Percentiles rank a stretch among this genome's conserved stretches.
These are phyloP conservation scores for Pterobdella sp. DNA, from an alignment of 2,888 invertebrate genomes.

Conservation along the genomic window DNA sequence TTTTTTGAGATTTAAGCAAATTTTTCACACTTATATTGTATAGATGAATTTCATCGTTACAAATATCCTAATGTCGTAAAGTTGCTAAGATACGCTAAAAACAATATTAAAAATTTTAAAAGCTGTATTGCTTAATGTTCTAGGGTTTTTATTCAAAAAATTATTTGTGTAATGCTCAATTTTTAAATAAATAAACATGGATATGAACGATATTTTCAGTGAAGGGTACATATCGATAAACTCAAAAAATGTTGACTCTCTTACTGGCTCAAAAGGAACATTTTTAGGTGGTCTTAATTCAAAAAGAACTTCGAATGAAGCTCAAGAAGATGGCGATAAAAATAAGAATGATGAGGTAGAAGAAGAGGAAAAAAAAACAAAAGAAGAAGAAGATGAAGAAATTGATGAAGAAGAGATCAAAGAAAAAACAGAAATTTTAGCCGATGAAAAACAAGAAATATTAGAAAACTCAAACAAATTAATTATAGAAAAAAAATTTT, in stretches of 20 bases:
- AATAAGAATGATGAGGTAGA: neutral
- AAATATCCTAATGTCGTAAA: neutral
- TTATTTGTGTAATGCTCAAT: neutral
- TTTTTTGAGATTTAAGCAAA: too few species aligned
- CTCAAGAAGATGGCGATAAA: neutral
- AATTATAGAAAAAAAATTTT: neutral
- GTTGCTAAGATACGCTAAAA: neutral
- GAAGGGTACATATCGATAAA: too few species aligned
- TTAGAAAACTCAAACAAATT: neutral
- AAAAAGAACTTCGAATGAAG: too few species aligned
- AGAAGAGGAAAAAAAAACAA: neutral
- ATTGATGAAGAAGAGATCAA: neutral
- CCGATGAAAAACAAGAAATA: neutral
- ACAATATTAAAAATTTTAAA: neutral
- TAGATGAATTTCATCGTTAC: too few species aligned
- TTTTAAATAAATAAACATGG: too few species aligned
- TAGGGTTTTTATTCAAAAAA: neutral
- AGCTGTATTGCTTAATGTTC: neutral
- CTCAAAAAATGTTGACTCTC: too few species aligned
- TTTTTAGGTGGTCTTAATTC: too few species aligned
- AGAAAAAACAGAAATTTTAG: neutral
- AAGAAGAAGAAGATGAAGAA: neutral
- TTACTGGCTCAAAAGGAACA: too few species aligned
- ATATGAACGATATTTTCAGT: neutral
- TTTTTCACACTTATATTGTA: too few species aligned